Evolutionary conservation across 2,797 vertebrate species (phyloP), one percentile per base, ranked within the genome.

Genomic region (Silurus aristotelis): DNA sequence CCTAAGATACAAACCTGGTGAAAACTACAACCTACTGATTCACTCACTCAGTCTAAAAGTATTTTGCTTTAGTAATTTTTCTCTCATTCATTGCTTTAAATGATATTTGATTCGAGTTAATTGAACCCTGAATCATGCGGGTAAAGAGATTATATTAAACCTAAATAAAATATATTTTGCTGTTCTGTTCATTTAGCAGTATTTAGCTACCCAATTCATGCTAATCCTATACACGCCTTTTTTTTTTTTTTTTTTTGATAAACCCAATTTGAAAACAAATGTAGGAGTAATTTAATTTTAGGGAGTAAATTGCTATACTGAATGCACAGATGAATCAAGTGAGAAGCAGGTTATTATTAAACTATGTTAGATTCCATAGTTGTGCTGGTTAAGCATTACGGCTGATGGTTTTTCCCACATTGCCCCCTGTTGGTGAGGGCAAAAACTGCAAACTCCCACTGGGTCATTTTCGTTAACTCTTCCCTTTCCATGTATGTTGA

Each of bases 401-500:
- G n/a, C 31, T 80, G 13, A 27, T 52, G n/a, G 61, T 75, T 55
- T 6, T 38, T 63, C 46, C 58, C 25, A 84, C 31, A 83, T 25
- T n/a, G n/a, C 85, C 80, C 80, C 85, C 87, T 66, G 52, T 81
- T 27, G 84, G 20, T 77, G 5, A 60, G 68, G 81, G 27, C 66
- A 71, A 70, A 60, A 15, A 82, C 46, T 73, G 17, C 86, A 83
- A 83, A 43, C 72, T 77, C 64, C 82, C 43, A 48, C 60, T 27
- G 6, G 77, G 38, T 88, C 68, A 68, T 66, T 52, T 5, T 66
- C 25, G 8, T 55, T 78, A 77, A 58, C 79, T 61, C 60, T 79
- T 48, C 52, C 0, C 27, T 75, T 83, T 52, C 38, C 76, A 56
- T 85, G 31, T 73, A 82, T 80, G 60, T 60, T 56, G 25, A 52